phyloP scores from a whole-genome alignment of 2,888 invertebrate species.

The Ectemnius cavifrons region DNA sequence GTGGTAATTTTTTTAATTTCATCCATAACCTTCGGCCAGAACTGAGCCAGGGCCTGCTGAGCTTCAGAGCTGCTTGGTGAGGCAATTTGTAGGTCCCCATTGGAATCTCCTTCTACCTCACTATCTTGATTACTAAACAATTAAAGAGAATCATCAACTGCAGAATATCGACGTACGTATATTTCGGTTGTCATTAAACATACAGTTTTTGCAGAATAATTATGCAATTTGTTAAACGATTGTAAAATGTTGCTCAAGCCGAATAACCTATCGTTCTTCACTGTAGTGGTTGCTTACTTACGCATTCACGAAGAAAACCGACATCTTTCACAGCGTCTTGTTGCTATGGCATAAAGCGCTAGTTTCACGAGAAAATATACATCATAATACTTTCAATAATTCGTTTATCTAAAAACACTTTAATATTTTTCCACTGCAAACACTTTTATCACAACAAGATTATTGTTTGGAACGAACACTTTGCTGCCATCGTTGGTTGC shows the following conservation, averaged over 20 bases:
- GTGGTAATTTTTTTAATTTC: constrained; percentile 88
- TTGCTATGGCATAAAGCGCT: constrained; percentile 23
- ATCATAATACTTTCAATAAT: constrained; percentile 29
- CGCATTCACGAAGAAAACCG: constrained; percentile 86
- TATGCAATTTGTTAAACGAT: not conserved
- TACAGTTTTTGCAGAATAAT: not conserved
- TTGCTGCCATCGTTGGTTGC: constrained; percentile 18
- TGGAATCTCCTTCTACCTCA: constrained; percentile 77
- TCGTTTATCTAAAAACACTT: constrained; percentile 5
- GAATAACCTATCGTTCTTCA: no score
- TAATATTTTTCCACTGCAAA: not conserved
- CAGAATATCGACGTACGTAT: constrained; percentile 5
- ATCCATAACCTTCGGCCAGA: constrained; percentile 90
- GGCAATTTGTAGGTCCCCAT: constrained; percentile 76
- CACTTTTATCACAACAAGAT: constrained; percentile 28
- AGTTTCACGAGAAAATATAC: constrained; percentile 27
- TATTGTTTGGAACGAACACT: constrained; percentile 37
- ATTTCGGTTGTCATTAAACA: not conserved
- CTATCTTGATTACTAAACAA: constrained; percentile 75
- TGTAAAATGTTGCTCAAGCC: not conserved
- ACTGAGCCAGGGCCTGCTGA: constrained; percentile 85
- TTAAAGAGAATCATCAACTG: constrained; percentile 8
- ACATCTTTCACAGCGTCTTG: constrained; percentile 79
- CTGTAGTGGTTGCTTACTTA: constrained; percentile 79
- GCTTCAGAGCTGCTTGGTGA: constrained; percentile 82